Conservation (phyloP, 2,113 vertebrate genomes). For the Cathartes aura region DNA sequence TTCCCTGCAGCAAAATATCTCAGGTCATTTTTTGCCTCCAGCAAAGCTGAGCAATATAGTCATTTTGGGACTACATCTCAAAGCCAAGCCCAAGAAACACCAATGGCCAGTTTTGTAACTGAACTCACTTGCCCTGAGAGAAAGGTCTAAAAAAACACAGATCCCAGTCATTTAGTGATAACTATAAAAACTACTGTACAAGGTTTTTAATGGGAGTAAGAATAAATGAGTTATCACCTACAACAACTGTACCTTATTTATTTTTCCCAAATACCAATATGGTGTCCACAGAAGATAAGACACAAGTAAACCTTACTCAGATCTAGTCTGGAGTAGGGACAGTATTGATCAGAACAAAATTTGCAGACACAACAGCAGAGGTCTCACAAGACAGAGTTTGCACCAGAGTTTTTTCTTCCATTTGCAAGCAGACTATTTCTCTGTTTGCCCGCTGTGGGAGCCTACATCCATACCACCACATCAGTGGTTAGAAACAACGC, state of each 20-base stretch:
- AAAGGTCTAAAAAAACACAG: background rate
- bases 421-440: background rate
- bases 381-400: background rate
- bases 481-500: background rate
- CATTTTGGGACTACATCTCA: background rate
- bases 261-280: background rate
- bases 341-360: background rate
- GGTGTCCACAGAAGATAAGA: background rate
- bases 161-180: background rate
- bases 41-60: background rate
- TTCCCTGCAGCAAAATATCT: background rate
- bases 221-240: background rate
- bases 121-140: background rate
- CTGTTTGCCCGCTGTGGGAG: background rate
- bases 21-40: accelerated
- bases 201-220: background rate
- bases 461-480: background rate
- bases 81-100: background rate
- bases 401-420: background rate
- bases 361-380: background rate
- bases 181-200: background rate
- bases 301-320: background rate
- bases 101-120: background rate
- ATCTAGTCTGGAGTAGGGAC: background rate
- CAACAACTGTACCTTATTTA: background rate